A percentile compares a stretch with the other conserved stretches of the same genome.
Conservation (phyloP, 30 jellyfish, hydroid and myxozoan species). For the Cassiopea xamachana region DNA sequence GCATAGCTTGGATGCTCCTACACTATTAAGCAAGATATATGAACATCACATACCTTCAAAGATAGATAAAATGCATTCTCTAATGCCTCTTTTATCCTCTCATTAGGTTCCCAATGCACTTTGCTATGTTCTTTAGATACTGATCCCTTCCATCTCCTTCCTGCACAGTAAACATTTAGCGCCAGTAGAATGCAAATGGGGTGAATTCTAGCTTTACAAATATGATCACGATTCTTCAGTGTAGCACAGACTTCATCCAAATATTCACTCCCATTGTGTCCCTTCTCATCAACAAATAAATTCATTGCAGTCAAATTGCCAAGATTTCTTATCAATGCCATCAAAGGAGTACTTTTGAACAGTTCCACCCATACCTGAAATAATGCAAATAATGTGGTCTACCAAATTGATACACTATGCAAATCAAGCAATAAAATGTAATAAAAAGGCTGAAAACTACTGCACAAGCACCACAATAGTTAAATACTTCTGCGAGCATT, state of each 20-base stretch:
- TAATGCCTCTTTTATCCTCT: slow-evolving; percentile 21
- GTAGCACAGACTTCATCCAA: slow-evolving; percentile 8
- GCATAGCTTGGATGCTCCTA: not conserved
- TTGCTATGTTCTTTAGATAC: no score
- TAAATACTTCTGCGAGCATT: not conserved
- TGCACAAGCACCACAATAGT: not conserved
- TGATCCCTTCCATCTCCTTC: slow-evolving; percentile 45
- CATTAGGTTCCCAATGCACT: slow-evolving; percentile 36
- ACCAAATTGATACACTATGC: not conserved
- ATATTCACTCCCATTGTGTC: slow-evolving; percentile 14
- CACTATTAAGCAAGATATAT: not conserved
- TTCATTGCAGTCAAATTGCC: slow-evolving; percentile 63
- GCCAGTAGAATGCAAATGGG: slow-evolving; percentile 66
- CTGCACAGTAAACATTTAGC: slow-evolving; percentile 43
- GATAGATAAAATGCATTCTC: slow-evolving; percentile 68
- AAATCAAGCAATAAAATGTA: not conserved
- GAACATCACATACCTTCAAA: slow-evolving; percentile 32
- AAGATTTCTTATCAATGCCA: slow-evolving; percentile 69
- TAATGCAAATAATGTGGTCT: slow-evolving; percentile 1
- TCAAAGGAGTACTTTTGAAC: slow-evolving; percentile 54
- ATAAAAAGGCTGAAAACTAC: no score
- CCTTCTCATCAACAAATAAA: slow-evolving; percentile 38
- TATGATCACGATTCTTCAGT: slow-evolving; percentile 24
- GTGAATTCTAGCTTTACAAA: slow-evolving; percentile 60
- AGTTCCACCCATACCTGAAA: slow-evolving; percentile 63